phyloP scores from a whole-genome alignment of 2,888 invertebrate species.

The Mamestra brassicae region DNA sequence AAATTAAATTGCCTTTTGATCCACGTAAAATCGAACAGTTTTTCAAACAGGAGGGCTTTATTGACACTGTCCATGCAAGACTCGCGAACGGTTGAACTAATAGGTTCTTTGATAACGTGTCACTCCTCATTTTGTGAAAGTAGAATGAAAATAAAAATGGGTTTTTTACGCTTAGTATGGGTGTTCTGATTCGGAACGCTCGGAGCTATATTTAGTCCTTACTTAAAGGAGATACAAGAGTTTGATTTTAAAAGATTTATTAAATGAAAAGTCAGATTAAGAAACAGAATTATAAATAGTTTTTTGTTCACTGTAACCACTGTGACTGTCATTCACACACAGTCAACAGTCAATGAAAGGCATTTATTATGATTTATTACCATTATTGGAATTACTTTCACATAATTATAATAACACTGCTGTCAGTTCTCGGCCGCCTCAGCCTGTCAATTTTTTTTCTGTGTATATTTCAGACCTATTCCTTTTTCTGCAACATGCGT shows the following conservation, averaged over 20 bases:
- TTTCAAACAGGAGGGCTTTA: slow-evolving; percentile 17
- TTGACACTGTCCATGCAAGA: slow-evolving; percentile 36
- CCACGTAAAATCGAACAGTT: slow-evolving; percentile 41
- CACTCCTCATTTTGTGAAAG: slow-evolving; percentile 50
- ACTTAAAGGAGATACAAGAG: not conserved
- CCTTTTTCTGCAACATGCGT: too few species aligned
- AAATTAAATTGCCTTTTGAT: slow-evolving; percentile 48
- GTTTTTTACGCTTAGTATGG: not conserved
- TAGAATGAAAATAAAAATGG: slow-evolving; percentile 55
- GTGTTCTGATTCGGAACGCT: not conserved
- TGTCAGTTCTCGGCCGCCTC: too few species aligned
- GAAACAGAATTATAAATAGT: too few species aligned
- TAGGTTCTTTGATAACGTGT: slow-evolving; percentile 52
- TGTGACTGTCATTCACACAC: too few species aligned
- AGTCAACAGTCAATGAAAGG: too few species aligned
- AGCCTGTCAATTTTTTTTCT: too few species aligned
- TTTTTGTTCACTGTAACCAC: too few species aligned
- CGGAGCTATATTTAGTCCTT: slow-evolving; percentile 4
- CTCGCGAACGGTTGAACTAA: slow-evolving; percentile 27
- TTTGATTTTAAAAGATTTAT: slow-evolving; percentile 16
- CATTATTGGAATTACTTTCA: too few species aligned
- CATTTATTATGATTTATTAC: too few species aligned
- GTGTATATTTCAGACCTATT: too few species aligned
- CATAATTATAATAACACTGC: too few species aligned
- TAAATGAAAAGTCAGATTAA: not conserved